Percentiles rank a stretch among this genome's conserved stretches.
Evolutionary conservation across 2,797 vertebrate genomes (phyloP).

Genomic region (Hephaestus fuliginosus): DNA sequence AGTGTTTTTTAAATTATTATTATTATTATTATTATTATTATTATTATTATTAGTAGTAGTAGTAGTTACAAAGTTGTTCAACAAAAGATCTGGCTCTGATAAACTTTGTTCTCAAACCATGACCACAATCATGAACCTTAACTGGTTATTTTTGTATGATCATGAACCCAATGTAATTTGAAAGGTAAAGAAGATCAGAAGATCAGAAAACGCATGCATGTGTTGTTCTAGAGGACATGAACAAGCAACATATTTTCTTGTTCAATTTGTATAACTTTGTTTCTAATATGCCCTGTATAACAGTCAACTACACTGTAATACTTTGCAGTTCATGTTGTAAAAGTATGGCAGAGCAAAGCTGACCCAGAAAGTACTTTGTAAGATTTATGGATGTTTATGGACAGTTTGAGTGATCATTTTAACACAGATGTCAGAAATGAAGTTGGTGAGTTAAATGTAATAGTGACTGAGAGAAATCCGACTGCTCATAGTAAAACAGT

Average conservation of each 20-base stretch:
- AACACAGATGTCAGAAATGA: background rate
- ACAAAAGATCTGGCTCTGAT: no score
- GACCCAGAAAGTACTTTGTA: background rate
- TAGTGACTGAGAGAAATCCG: background rate
- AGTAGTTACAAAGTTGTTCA: no score
- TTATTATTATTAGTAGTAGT: no score
- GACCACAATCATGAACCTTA: no score
- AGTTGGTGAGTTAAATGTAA: background rate
- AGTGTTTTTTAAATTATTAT: no score
- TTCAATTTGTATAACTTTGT: background rate
- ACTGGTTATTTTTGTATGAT: no score
- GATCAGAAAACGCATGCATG: background rate
- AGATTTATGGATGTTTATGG: background rate
- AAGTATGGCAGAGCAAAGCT: rapidly evolving
- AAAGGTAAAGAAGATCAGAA: background rate
- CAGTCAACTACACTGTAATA: background rate
- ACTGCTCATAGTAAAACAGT: background rate
- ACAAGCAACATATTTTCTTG: background rate
- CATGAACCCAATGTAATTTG: background rate
- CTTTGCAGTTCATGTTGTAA: background rate
- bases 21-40: no score
- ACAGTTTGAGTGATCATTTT: background rate
- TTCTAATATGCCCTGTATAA: background rate
- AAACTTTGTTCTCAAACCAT: no score
- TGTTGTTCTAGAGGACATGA: background rate